Base-by-base conservation (phyloP, 2,888 invertebrate genomes). In the Globia sparganii region DNA sequence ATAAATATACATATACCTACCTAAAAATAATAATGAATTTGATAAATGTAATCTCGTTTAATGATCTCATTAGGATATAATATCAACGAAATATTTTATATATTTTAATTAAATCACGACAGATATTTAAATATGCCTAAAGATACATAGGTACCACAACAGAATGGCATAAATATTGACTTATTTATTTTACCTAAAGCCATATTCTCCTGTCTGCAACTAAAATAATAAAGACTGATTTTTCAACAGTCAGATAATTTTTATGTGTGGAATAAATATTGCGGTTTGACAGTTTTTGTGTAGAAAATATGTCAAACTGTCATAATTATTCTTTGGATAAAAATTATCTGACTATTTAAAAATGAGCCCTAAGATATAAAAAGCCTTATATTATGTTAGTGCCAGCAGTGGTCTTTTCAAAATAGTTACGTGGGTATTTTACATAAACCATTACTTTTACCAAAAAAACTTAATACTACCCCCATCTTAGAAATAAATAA, bases 21-120 rank as follows among this genome's bases (percentile, higher is more conserved):
- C 31, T 66, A 64, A 67, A 66, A 58, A 58, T 43, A 53, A 37
- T 71, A 68, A 77, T 72, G 18, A 77, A 56, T 72, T 56, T 61
- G 53, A 61, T 72, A 53, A 72, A 53, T 56, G 28, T 69, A 53
- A 53, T 81, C 53, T 65, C 15, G n/a, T 56, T 56, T 81, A 81
- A 82, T 81, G 34, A 71, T 15, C 82, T 71, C 62, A 80, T 80
- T 81, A 81, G 11, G 21, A 28, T 15, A 58, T 21, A n/a, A n/a
- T 67, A 49, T 53, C 61, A 43, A 43, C 37, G 1, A 76, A 80
- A 68, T 64, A 43, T 59, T 11, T 21, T 53, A 59, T 59, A 34
- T 28, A n/a, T 78, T 65, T 65, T 72, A 66, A 78, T 72, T 72
- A 78, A 46, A 43, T 2, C 1, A 40, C 37, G 31, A 77, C 18